Evolutionary conservation across 2,888 invertebrate genomes (phyloP).

Genomic region (Drosophila eohydei): DNA sequence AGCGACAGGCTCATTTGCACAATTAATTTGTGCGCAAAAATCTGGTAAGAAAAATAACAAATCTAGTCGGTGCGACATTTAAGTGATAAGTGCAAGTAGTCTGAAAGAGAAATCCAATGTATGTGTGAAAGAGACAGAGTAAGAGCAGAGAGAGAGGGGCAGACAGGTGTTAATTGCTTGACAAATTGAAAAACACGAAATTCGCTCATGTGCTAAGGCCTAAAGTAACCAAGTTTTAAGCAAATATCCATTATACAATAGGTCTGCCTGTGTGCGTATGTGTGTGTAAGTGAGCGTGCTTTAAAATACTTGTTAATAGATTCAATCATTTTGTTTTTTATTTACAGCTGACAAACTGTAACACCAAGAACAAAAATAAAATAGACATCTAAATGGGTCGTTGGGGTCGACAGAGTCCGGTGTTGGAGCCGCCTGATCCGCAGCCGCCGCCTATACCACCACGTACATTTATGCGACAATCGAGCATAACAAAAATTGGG

Average conservation of each 20-base stretch:
- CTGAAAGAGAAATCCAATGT: conserved; percentile 35
- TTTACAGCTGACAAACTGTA: conserved; percentile 59
- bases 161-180: conserved; percentile 73
- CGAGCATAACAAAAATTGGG: conserved; percentile 88
- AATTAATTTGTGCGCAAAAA: conserved; percentile 60
- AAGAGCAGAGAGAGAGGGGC: background rate
- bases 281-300: conserved; percentile 17
- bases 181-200: conserved; percentile 74
- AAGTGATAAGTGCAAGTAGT: conserved; percentile 41
- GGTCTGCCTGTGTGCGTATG: conserved; percentile 1
- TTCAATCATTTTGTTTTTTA: conserved; percentile 61
- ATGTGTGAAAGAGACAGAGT: background rate
- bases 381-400: conserved; percentile 78
- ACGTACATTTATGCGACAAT: conserved; percentile 86
- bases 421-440: conserved; percentile 83
- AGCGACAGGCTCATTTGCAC: conserved; percentile 57
- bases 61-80: conserved; percentile 43
- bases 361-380: conserved; percentile 15
- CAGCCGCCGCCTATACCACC: conserved; percentile 83
- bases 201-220: conserved; percentile 65
- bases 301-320: conserved; percentile 56
- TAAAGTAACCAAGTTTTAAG: conserved; percentile 48
- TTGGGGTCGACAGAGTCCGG: conserved; percentile 84
- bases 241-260: conserved; percentile 71
- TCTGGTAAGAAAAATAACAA: conserved; percentile 26